Percentiles rank a stretch among this genome's conserved stretches.
Conservation (phyloP, 2,113 vertebrate genomes). For the Rhadina sibilatrix region DNA sequence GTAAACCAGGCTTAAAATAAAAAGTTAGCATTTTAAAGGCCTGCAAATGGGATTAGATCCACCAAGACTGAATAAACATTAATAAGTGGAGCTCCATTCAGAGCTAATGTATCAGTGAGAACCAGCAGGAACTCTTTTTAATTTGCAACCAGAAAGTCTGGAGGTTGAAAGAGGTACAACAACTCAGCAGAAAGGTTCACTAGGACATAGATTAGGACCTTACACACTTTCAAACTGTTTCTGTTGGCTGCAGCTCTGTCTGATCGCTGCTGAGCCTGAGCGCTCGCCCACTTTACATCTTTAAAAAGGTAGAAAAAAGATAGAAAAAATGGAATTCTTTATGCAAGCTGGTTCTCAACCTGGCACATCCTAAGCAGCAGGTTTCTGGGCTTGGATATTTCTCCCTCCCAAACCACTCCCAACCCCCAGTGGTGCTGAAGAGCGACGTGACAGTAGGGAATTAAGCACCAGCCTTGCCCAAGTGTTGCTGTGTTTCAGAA, state of each 20-base stretch:
- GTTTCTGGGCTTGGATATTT: not conserved
- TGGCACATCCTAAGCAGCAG: not conserved
- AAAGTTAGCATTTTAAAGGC: conserved; percentile 8
- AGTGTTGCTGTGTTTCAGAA: not conserved
- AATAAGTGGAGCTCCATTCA: not conserved
- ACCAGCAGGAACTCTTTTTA: not conserved
- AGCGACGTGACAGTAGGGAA: not conserved
- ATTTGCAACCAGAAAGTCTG: not conserved
- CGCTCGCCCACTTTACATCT: not conserved
- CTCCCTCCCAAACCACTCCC: not conserved
- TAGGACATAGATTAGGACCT: not conserved
- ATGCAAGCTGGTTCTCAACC: not conserved
- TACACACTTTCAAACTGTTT: not conserved
- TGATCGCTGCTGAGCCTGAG: not conserved
- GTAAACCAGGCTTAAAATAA: conserved; percentile 11
- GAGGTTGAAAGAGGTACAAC: conserved; percentile 1
- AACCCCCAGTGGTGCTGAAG: not conserved
- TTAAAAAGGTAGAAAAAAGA: not conserved
- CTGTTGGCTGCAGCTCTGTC: conserved; percentile 23
- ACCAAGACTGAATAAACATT: not conserved
- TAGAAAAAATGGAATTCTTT: not conserved
- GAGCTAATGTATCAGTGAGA: not conserved
- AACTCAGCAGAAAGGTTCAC: not conserved
- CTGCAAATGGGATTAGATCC: not conserved
- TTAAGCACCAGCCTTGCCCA: not conserved